Base-by-base conservation (phyloP, 2,888 invertebrate species). In the Aspidapion aeneum region DNA sequence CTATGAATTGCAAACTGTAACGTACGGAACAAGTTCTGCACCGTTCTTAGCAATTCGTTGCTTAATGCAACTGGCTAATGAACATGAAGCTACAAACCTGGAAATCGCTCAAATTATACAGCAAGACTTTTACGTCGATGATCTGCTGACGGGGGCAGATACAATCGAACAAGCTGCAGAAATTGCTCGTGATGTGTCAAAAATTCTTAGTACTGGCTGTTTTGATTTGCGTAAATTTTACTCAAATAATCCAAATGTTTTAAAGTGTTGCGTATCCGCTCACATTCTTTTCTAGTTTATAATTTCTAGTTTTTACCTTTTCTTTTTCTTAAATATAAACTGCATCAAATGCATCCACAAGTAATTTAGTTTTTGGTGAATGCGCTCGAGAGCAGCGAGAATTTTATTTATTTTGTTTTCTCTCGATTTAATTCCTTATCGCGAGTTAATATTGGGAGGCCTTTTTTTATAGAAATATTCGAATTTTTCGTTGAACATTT, bases 141-240 rank as follows among this genome's bases (percentile, higher is more conserved):
- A 65, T 57, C 17, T 65, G 19, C n/a, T 65, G n/a, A 55, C 63
- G 9, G 63, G 65, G 3, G 35, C 61, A 1, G 21, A 63, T 55
- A 19, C 58, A 1, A n/a, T 58, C 7, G 18, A 49, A 18, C 18
- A 60, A 35, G 57, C 57, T 1, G 2, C 20, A 50, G 21, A 56
- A n/a, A 21, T 65, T 48, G 18, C 21, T n/a, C 16, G 21, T 12
- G 22, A 56, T 17, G 48, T 65, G 12, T 64, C 63, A 18, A 16
- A 22, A 1, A 55, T 63, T 19, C 22, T 65, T 54, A 50, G 52
- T n/a, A 35, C 56, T 22, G 62, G 57, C 18, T 50, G 67, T 21
- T 67, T 66, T 62, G 57, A 67, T 35, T 18, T 65, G 2, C 57
- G 68, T 9, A 68, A 68, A 58, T 60, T 55, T 62, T 35, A 19